Base-by-base conservation (phyloP, 2,888 invertebrate genomes). In the Podabrus alpinus region DNA sequence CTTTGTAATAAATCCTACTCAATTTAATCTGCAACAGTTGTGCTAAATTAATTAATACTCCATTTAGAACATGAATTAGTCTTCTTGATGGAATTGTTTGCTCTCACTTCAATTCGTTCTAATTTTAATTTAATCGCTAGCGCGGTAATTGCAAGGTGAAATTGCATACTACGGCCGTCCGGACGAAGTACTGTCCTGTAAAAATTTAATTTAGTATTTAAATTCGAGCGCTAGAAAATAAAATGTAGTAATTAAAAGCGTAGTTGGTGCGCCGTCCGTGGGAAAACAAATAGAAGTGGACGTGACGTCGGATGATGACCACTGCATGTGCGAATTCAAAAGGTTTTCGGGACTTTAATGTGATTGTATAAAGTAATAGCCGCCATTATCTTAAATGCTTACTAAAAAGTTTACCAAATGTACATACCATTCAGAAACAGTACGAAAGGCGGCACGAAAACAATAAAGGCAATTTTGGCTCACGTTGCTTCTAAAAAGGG, bases 11-110 rank as follows among this genome's bases (percentile, higher is more conserved):
- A 64, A 64, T 64, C 62, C 62, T 64, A 64, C 62, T 76, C 76
- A 73, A 75, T 75, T 72, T 59, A 62, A 59, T 72, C 76, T 69
- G 76, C 76, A 76, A 76, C 76, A 76, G 76, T 76, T 76, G 73
- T 73, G 72, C 45, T 15, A 59, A 72, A 73, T 76, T 76, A 76
- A 76, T 73, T 72, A 67, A 68, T 70, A 29, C 67, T 68, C 70
- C 75, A 61, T 69, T 60, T 59, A 19, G 66, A 66, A 29, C 73
- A 73, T 73, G 64, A 76, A 76, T 76, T 76, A 70, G 69, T 66
- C 64, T 60, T 64, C 25, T 66, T 69, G 62, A 70, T 67, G 68
- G 71, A 74, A 64, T 64, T 64, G 62, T 64, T 64, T 21, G 62
- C 21, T 64, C 19, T 64, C 62, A 64, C 62, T 64, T 21, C 21